These are phyloP conservation scores for Leucania comma DNA, from an alignment of 2,888 invertebrate species.

Conservation along the genomic window DNA sequence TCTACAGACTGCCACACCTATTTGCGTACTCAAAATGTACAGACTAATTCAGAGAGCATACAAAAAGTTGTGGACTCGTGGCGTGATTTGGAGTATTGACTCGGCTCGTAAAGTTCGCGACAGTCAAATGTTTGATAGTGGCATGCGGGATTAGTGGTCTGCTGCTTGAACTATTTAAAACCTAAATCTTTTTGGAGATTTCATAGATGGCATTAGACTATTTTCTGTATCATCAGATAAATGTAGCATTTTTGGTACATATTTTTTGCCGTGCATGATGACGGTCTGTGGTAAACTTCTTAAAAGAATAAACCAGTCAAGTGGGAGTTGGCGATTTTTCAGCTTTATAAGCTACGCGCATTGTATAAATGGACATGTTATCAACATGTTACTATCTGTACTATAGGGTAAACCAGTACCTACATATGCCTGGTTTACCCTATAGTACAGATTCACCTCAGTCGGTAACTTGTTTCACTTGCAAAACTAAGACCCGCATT, in stretches of 20 bases:
- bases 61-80: conserved; percentile 45
- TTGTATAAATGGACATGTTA: neutral
- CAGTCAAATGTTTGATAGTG: conserved; percentile 43
- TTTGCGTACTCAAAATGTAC: conserved; percentile 40
- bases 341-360: neutral
- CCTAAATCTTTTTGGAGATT: neutral
- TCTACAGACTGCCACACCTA: conserved; percentile 47
- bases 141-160: conserved; percentile 47
- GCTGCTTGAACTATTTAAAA: conserved; percentile 3
- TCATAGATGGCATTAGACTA: conserved; percentile 11
- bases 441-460: too few relatives aligned
- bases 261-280: neutral
- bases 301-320: too few relatives aligned
- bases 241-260: neutral
- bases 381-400: too few relatives aligned
- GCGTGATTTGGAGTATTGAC: conserved; percentile 41
- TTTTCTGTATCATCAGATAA: neutral
- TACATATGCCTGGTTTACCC: too few relatives aligned
- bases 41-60: conserved; percentile 43
- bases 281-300: neutral
- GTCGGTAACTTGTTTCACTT: too few relatives aligned
- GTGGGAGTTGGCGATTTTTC: neutral
- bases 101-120: conserved; percentile 17
- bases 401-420: too few relatives aligned
- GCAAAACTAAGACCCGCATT: too few relatives aligned